Evolutionary conservation across 1,140 invertebrate species (phyloP).

Genomic region (Eueides isabella): DNA sequence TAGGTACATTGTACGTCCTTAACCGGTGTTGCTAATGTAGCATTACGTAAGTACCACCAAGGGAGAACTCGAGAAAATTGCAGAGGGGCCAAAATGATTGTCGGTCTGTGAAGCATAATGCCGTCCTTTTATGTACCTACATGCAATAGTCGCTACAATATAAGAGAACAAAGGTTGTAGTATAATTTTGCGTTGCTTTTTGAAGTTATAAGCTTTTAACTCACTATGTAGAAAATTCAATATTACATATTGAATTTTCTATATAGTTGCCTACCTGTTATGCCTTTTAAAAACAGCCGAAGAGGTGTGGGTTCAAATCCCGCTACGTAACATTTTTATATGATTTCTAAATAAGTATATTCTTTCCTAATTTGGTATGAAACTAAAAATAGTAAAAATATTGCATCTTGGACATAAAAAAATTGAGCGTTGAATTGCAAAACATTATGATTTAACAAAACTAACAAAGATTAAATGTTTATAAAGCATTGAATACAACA

Average conservation of each 20-base stretch:
- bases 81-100: background rate
- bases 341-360: too few species aligned
- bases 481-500: background rate
- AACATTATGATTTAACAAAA: background rate
- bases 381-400: too few species aligned
- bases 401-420: too few species aligned
- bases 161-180: background rate
- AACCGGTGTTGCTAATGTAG: background rate
- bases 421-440: too few species aligned
- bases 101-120: background rate
- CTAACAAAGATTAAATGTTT: constrained; percentile 5
- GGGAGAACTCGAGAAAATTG: constrained; percentile 4
- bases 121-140: background rate
- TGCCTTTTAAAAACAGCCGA: too few species aligned
- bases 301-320: too few species aligned
- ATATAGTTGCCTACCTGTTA: too few species aligned
- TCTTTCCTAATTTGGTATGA: too few species aligned
- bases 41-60: constrained; percentile 2
- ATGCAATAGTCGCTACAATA: background rate
- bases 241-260: too few species aligned
- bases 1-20: background rate
- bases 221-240: too few species aligned
- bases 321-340: too few species aligned
- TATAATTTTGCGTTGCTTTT: background rate
- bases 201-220: background rate